phyloP scores from a whole-genome alignment of 2,888 invertebrate genomes.

The Epistrophella euchroma region DNA sequence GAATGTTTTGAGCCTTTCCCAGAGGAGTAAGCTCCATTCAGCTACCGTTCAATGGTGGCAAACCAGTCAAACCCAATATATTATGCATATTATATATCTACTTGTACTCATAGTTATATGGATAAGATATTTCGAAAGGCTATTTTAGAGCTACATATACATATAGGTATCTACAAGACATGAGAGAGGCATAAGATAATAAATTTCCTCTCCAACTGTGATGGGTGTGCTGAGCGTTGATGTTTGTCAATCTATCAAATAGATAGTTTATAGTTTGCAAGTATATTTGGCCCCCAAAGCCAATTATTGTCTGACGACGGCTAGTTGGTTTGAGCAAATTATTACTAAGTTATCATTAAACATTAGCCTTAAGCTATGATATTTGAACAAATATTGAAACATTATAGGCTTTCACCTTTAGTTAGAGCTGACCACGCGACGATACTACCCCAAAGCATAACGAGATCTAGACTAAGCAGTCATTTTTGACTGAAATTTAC shows the following conservation, averaged over 20 bases:
- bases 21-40: constrained; percentile 35
- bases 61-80: constrained; percentile 36
- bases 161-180: constrained; percentile 11
- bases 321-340: constrained; percentile 8
- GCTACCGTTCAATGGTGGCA: constrained; percentile 21
- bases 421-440: too few species aligned
- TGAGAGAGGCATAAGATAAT: background rate
- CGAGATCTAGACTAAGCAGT: too few species aligned
- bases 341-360: constrained; percentile 5
- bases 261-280: constrained; percentile 23
- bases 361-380: background rate
- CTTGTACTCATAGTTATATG: constrained; percentile 6
- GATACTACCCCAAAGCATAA: too few species aligned
- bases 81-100: constrained; percentile 3
- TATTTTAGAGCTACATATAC: constrained; percentile 19
- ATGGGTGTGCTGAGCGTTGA: constrained; percentile 35
- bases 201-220: constrained; percentile 41
- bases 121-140: constrained; percentile 46
- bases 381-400: background rate
- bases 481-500: too few species aligned
- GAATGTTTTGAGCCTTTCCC: constrained; percentile 34
- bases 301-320: constrained; percentile 35
- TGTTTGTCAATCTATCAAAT: constrained; percentile 54
- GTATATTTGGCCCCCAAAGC: constrained; percentile 17
- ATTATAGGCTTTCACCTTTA: background rate